Evolutionary conservation across 2,888 invertebrate genomes (phyloP).

Genomic region (Hyposoter didymator): DNA sequence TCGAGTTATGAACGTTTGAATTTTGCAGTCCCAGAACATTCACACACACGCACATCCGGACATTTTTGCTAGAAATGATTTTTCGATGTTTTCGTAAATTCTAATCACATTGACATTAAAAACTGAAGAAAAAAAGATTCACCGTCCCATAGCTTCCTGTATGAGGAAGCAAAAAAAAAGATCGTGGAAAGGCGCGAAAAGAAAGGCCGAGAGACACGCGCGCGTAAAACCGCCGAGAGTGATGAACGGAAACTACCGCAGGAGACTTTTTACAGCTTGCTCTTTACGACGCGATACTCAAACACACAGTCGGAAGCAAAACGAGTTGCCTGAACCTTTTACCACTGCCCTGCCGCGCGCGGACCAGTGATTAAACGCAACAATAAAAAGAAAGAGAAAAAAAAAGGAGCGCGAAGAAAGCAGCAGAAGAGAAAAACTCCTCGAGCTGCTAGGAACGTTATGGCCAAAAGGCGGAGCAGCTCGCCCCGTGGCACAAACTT

Average conservation of each 20-base stretch:
- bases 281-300: conserved; percentile 83
- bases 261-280: conserved; percentile 81
- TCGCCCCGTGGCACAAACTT: conserved; percentile 81
- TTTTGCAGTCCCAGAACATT: no score
- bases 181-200: conserved; percentile 26
- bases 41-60: no score
- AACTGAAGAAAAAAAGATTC: no score
- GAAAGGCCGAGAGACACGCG: conserved; percentile 49
- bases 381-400: conserved; percentile 78
- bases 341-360: conserved; percentile 77
- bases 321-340: conserved; percentile 80
- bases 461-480: conserved; percentile 39
- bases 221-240: conserved; percentile 67
- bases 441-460: conserved; percentile 53
- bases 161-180: no score
- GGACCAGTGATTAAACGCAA: conserved; percentile 81
- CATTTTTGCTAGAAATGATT: no score
- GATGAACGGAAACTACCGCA: conserved; percentile 67
- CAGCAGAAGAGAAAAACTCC: conserved; percentile 40
- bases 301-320: conserved; percentile 68
- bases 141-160: no score
- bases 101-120: no score
- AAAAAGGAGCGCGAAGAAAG: neutral
- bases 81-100: no score
- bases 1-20: no score